These are phyloP conservation scores for Lepetodrilus schrolli DNA, from an alignment of 2,888 invertebrate genomes.

Conservation along the genomic window DNA sequence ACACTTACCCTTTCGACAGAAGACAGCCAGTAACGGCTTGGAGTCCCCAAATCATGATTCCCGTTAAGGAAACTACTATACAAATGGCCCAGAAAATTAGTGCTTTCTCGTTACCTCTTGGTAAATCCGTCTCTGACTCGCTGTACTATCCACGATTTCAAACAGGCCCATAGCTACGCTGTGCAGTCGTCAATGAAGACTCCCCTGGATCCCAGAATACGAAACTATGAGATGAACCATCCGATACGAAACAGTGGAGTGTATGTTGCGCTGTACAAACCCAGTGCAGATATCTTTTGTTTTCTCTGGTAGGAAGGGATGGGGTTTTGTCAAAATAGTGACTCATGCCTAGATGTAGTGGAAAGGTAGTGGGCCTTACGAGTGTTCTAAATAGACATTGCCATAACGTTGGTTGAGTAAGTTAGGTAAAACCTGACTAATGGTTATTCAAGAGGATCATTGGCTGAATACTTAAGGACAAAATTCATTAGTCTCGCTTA, in stretches of 20 bases:
- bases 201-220: background rate
- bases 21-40: background rate
- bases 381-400: no score
- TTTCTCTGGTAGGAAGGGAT: no score
- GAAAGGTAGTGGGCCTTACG: no score
- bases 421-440: no score
- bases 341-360: no score
- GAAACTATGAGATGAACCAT: conserved; percentile 1
- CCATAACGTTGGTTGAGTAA: no score
- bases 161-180: conserved; percentile 5
- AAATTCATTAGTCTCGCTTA: no score
- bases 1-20: conserved; percentile 12
- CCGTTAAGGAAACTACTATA: background rate
- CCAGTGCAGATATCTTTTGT: no score
- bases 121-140: background rate
- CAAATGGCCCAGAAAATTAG: background rate
- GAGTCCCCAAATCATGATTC: conserved; percentile 9
- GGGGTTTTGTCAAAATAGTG: no score
- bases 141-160: background rate
- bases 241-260: conserved; percentile 14
- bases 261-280: no score
- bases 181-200: background rate
- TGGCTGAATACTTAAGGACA: no score
- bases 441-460: no score
- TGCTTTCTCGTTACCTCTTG: background rate